Percentiles rank a stretch among this genome's conserved stretches.
phyloP scores from a whole-genome alignment of 2,888 invertebrate genomes.

The Deilephila elpenor region DNA sequence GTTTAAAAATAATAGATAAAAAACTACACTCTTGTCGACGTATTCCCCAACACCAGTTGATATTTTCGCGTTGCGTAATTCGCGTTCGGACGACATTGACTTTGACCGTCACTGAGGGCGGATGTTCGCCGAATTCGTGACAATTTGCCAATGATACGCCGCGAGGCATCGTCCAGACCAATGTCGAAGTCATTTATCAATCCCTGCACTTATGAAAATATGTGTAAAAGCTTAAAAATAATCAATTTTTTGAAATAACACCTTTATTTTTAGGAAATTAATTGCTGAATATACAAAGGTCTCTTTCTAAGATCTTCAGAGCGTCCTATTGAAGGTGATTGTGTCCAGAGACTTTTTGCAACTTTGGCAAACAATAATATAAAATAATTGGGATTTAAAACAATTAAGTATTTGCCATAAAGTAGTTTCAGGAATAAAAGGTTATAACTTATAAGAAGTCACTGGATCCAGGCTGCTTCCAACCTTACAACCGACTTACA shows the following conservation, averaged over 20 bases:
- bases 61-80: conserved; percentile 11
- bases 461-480: no score
- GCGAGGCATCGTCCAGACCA: conserved; percentile 30
- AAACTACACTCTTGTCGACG: background rate
- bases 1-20: background rate
- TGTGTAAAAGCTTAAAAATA: background rate
- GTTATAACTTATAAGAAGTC: no score
- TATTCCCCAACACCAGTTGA: background rate
- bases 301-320: no score
- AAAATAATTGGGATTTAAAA: no score
- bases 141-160: conserved; percentile 27
- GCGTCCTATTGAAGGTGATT: no score
- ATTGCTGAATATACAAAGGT: no score
- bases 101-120: conserved; percentile 29
- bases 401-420: no score
- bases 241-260: no score
- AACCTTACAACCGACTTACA: background rate
- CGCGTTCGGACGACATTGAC: conserved; percentile 26
- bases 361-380: no score
- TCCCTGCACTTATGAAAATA: background rate
- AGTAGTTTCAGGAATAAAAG: no score
- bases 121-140: conserved; percentile 24
- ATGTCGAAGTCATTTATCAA: conserved; percentile 27
- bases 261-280: no score
- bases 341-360: no score